Percentiles rank a stretch among this genome's conserved stretches.
Conservation (phyloP, 2,888 invertebrate genomes). For the Trachelus troglodyta region DNA sequence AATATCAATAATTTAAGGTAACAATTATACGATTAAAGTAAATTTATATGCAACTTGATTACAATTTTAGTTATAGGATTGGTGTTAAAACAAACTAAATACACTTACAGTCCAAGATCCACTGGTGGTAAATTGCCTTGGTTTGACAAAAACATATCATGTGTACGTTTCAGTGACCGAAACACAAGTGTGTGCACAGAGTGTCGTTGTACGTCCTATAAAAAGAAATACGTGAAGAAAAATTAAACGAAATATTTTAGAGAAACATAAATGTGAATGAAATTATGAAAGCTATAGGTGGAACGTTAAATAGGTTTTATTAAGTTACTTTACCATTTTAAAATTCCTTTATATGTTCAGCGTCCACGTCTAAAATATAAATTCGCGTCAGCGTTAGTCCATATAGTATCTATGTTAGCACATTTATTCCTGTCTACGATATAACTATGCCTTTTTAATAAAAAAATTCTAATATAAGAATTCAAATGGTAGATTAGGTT, state of each 20-base stretch:
- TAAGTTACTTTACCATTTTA: background rate
- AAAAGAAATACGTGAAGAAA: slow-evolving; percentile 17
- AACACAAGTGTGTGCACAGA: slow-evolving; percentile 98
- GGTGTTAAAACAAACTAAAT: background rate
- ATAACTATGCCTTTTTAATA: too few relatives aligned
- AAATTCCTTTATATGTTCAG: background rate
- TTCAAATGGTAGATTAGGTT: background rate
- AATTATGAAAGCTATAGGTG: background rate
- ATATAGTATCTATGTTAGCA: background rate
- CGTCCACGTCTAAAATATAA: background rate
- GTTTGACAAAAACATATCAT: slow-evolving; percentile 96
- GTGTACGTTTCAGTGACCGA: slow-evolving; percentile 94
- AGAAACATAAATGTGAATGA: background rate
- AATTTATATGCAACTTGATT: background rate
- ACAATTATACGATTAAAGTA: background rate
- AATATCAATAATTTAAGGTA: background rate
- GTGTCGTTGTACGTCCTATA: slow-evolving; percentile 90
- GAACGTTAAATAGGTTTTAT: background rate
- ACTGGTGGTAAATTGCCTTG: slow-evolving; percentile 86
- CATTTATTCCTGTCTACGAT: background rate
- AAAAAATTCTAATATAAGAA: background rate
- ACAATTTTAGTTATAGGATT: slow-evolving; percentile 18
- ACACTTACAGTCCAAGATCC: slow-evolving; percentile 84
- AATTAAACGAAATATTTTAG: background rate
- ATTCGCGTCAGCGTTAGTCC: background rate